A percentile compares a stretch with the other conserved stretches of the same genome.
Conservation (phyloP, 2,888 invertebrate genomes). For the Temnothorax rugatulus region DNA sequence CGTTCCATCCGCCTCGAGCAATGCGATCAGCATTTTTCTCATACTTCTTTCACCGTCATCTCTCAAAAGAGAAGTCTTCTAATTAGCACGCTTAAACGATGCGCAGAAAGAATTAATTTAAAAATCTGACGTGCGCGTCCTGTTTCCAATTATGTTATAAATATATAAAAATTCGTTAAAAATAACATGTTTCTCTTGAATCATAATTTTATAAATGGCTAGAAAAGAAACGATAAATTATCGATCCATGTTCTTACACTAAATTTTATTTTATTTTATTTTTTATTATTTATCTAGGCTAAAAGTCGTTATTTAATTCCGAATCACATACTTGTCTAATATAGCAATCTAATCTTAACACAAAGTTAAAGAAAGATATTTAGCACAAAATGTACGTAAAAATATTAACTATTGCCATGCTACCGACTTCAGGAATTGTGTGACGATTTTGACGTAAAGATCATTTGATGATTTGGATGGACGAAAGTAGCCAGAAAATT, state of each 20-base stretch:
- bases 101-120: neutral
- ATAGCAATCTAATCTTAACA: neutral
- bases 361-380: neutral
- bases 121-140: neutral
- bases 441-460: neutral
- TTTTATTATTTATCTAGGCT: neutral
- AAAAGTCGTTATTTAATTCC: neutral
- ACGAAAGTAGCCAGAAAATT: constrained; percentile 1
- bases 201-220: neutral
- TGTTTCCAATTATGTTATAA: neutral
- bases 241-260: neutral
- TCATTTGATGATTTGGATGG: neutral
- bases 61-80: neutral
- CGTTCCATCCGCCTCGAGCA: constrained; percentile 28
- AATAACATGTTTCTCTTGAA: constrained; percentile 2
- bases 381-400: neutral
- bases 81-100: constrained; percentile 35
- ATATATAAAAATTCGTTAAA: neutral
- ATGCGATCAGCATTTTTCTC: constrained; percentile 49
- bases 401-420: neutral
- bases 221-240: neutral
- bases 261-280: neutral
- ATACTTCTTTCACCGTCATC: constrained; percentile 21
- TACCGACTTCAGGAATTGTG: neutral
- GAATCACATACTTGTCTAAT: neutral